Evolutionary conservation across 2,888 invertebrate genomes (phyloP).

Genomic region (Euclidia mi): DNA sequence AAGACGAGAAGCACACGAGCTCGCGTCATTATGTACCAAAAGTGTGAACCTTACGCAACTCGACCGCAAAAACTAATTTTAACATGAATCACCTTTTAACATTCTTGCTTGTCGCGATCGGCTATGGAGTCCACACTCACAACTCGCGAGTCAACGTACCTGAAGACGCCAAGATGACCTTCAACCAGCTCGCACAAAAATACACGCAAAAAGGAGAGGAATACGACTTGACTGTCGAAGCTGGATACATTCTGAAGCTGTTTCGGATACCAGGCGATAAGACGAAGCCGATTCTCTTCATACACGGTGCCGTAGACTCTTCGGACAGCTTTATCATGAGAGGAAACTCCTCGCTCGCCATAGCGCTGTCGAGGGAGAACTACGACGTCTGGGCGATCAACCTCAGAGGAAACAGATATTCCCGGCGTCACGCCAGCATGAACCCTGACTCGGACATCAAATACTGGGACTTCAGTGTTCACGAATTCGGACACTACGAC

Average conservation of each 20-base stretch:
- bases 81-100: constrained; percentile 25
- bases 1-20: constrained; percentile 23
- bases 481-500: constrained; percentile 93
- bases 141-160: constrained; percentile 23
- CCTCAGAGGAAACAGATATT: constrained; percentile 91
- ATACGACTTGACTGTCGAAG: constrained; percentile 59
- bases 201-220: constrained; percentile 61
- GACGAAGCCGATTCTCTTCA: constrained; percentile 56
- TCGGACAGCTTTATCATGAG: constrained; percentile 64
- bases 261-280: constrained; percentile 60
- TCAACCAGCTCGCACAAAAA: constrained; percentile 59
- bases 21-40: constrained; percentile 28
- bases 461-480: constrained; percentile 90
- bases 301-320: constrained; percentile 66
- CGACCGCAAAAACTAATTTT: constrained; percentile 4
- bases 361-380: constrained; percentile 79
- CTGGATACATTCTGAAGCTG: constrained; percentile 66
- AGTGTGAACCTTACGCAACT: constrained; percentile 25
- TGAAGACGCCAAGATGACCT: constrained; percentile 61
- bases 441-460: constrained; percentile 67
- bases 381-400: constrained; percentile 83
- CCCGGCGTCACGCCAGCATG: constrained; percentile 83
- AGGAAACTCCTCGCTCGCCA: constrained; percentile 62
- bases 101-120: constrained; percentile 14
- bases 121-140: constrained; percentile 9